Evolutionary conservation across 2,888 invertebrate genomes (phyloP), one percentile per base, ranked within the genome.

Genomic region (Drosophila monieri): DNA sequence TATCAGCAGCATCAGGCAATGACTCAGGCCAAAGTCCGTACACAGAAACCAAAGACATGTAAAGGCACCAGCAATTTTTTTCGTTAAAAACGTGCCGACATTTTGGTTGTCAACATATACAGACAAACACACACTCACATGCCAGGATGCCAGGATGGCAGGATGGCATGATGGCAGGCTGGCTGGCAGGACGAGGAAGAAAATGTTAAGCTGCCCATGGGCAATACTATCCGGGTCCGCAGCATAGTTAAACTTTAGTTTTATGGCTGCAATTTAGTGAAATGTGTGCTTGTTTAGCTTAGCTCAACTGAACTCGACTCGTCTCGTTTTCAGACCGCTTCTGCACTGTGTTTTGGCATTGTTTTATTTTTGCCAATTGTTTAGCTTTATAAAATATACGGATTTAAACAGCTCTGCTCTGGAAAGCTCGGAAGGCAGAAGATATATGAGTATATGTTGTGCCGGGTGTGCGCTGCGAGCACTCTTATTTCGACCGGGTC

Each of bases 191-290:
- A 35, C 14, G 23, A 39, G 49, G 37, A 51, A 48, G 52, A 64
- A 57, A 58, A 60, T 51, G 62, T 43, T 49, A 62, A 62, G 64
- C 41, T 65, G 48, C 49, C 69, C 53, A 54, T 72, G 73, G 49
- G 64, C 72, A 48, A 67, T 51, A 69, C 56, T 27, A 49, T 39
- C 51, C 43, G 49, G 35, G 46, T 58, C 65, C 64, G 64, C 56
- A 41, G 57, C 73, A 73, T 80, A 78, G 83, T 88, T 88, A 84
- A 84, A 84, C 78, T 84, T 88, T 86, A 84, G 83, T 88, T 84
- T 84, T 88, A 84, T 84, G 64, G 76, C 78, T 84, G 85, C 88
- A 88, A 84, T 84, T 84, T 88, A 76, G 66, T 86, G 78, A 84
- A 86, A 83, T 83, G 74, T 77, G 43, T 74, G 73, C 60, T 56